These are phyloP conservation scores for Caenorhabditis drosophilae DNA, from an alignment of 2,888 invertebrate species.

Conservation along the genomic window DNA sequence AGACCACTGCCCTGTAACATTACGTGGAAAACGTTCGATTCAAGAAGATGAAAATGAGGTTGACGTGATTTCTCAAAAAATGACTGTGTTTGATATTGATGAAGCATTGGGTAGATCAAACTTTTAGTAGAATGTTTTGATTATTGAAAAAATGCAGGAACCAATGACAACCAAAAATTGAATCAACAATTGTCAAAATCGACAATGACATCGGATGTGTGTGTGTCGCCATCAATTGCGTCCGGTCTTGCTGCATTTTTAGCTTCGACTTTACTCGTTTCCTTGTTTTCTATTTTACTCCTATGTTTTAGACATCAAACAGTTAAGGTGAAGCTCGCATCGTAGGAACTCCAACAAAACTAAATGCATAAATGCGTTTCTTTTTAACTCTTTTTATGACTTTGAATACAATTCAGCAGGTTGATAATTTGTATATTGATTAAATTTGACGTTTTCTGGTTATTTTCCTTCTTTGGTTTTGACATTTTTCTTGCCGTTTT, in stretches of 20 bases:
- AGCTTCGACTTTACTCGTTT: slow-evolving; percentile 39
- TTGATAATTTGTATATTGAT: too few species aligned
- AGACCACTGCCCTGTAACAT: slow-evolving; percentile 55
- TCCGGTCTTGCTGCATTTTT: slow-evolving; percentile 46
- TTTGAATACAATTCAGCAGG: too few species aligned
- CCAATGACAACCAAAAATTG: slow-evolving; percentile 1
- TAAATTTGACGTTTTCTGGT: too few species aligned
- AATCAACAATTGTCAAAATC: slow-evolving; percentile 15
- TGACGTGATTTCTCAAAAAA: slow-evolving; percentile 61
- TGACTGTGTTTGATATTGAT: slow-evolving; percentile 62
- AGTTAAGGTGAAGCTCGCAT: slow-evolving; percentile 32
- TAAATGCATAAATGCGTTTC: too few species aligned
- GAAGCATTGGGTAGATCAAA: slow-evolving; percentile 53
- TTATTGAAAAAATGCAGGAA: background rate
- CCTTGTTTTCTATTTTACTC: slow-evolving; percentile 38
- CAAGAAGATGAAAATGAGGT: slow-evolving; percentile 41
- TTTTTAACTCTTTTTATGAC: too few species aligned
- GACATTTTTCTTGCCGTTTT: too few species aligned
- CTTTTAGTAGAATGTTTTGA: background rate
- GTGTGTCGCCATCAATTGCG: slow-evolving; percentile 50
- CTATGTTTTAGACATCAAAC: slow-evolving; percentile 48
- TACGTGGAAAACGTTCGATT: slow-evolving; percentile 55
- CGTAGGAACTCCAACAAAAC: too few species aligned
- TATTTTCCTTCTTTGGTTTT: too few species aligned
- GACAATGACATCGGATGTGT: slow-evolving; percentile 32